Base-by-base conservation (phyloP, 2,888 invertebrate genomes). In the Epirrhoe alternata region DNA sequence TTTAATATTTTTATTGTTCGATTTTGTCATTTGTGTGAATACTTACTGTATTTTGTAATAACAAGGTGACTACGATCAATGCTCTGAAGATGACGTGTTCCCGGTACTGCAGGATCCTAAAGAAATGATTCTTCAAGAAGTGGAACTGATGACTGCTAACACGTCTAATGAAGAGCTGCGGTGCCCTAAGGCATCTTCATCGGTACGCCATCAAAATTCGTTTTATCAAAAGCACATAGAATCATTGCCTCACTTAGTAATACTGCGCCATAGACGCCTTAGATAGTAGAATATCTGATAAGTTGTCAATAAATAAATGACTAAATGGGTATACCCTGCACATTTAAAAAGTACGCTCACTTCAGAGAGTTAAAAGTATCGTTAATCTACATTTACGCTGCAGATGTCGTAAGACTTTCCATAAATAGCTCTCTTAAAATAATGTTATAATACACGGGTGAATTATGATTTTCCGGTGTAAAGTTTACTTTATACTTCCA, bases 41-140 rank as follows among this genome's bases (percentile, higher is more conserved):
- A 17, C 6, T 58, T 12, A n/a, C n/a, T 47, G 6, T 42, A 12
- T 12, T 42, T 42, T 42, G 10, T 1, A 42, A 33, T 52, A 61
- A 72, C 6, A 56, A 92, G 92, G 91, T 66, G 92, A 92, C 71
- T 88, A 89, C 64, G 92, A 92, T 7, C 90, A 87, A 77, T 85
- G 80, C 73, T 89, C 88, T 1, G 91, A 90, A 69, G 90, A 88
- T 52, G 89, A 89, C 45, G 80, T 70, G 8, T 85, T 84, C 47
- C 83, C 83, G 42, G 74, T 88, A 52, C 74, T 89, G 56, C 84
- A 87, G 72, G 90, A 91, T 74, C 83, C 86, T n/a, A 90, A 86
- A 76, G 81, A 80, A 5, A 78, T 89, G 70, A 78, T 80, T 38
- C 77, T 92, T 66, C 90, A 91, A 70, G 91, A 92, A 78, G 84